Percentiles rank a stretch among this genome's conserved stretches.
These are phyloP conservation scores for Micrasema minimum DNA, from an alignment of 1,140 invertebrate genomes.

Conservation along the genomic window DNA sequence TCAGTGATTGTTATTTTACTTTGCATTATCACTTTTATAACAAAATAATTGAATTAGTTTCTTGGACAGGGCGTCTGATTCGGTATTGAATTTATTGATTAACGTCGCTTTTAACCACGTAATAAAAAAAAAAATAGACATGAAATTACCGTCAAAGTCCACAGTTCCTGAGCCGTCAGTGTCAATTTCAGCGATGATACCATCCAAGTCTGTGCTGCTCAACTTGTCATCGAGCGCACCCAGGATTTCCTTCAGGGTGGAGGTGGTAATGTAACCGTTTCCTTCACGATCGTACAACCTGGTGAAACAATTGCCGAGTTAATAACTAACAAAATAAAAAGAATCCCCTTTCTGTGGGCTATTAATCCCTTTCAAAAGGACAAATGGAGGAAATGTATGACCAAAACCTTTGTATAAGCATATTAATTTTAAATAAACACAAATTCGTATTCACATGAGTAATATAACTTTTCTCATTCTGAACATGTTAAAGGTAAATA, in stretches of 20 bases:
- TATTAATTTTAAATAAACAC: too few species aligned
- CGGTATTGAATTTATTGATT: neutral
- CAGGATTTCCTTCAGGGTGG: constrained; percentile 89
- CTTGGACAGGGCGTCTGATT: neutral
- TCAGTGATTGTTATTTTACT: too few species aligned
- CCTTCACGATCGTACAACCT: constrained; percentile 81
- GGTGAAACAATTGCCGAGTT: too few species aligned
- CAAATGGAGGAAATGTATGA: too few species aligned
- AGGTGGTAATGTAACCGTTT: constrained; percentile 94
- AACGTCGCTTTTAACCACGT: neutral
- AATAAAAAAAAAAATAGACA: neutral
- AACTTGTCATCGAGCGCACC: constrained; percentile 91
- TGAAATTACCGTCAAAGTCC: constrained; percentile 82
- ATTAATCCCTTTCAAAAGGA: too few species aligned
- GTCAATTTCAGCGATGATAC: constrained; percentile 94
- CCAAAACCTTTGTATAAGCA: too few species aligned
- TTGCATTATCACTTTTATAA: neutral
- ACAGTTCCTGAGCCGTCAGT: constrained; percentile 93
- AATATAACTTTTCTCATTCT: too few species aligned
- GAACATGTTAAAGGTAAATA: too few species aligned
- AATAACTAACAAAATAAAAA: too few species aligned
- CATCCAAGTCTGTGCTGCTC: constrained; percentile 83
- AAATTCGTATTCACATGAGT: too few species aligned
- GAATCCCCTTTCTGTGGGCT: too few species aligned
- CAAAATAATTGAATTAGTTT: neutral